Percentiles rank a stretch among this genome's conserved stretches.
These are phyloP conservation scores for Sitobion miscanthi DNA, from an alignment of 1,140 invertebrate genomes.

Conservation along the genomic window DNA sequence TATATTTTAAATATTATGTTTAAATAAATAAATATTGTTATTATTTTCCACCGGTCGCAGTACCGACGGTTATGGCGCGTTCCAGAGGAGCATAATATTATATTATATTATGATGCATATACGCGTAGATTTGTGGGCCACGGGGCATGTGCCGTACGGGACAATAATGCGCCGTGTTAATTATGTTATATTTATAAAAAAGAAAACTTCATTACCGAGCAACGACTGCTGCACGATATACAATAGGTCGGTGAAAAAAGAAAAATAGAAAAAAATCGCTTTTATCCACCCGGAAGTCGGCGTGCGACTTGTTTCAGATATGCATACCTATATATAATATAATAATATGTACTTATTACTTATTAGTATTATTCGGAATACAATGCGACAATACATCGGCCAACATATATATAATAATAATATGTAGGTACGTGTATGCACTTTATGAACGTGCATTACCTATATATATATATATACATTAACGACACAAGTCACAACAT, in stretches of 20 bases:
- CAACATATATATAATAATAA: neutral
- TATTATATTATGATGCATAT: no score
- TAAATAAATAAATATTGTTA: no score
- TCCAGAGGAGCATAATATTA: no score
- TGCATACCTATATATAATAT: neutral
- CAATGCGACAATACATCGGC: neutral
- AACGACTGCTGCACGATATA: neutral
- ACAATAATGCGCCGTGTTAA: neutral
- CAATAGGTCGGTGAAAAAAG: neutral
- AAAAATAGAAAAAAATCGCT: neutral
- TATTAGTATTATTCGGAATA: constrained; percentile 22
- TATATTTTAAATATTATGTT: no score
- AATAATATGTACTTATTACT: constrained; percentile 12
- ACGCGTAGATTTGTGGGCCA: neutral
- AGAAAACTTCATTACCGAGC: neutral
- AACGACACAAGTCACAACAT: neutral
- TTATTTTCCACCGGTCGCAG: no score
- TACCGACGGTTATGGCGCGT: no score
- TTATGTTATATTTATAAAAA: neutral
- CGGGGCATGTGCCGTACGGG: neutral
- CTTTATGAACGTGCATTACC: neutral
- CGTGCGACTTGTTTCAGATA: neutral
- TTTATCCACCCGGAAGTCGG: neutral
- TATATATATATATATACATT: neutral
- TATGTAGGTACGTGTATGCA: neutral